Evolutionary conservation across 2,113 vertebrate genomes (phyloP).

Genomic region (Rhadina sibilatrix): DNA sequence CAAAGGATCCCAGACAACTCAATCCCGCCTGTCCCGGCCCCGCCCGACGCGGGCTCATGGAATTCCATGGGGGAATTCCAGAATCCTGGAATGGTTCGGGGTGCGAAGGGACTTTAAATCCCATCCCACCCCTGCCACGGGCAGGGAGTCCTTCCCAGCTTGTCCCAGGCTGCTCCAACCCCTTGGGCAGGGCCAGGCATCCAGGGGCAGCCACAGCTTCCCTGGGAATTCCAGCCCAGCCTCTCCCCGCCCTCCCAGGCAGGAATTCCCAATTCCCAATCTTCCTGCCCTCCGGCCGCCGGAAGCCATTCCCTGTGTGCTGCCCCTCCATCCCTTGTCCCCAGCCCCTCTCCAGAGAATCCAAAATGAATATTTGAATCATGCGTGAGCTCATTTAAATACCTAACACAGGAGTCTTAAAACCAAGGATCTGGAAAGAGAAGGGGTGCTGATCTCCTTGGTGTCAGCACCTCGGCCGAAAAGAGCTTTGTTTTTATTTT

Average conservation of each 20-base stretch:
- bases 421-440: too few relatives aligned
- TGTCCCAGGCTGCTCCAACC: fast-evolving
- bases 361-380: too few relatives aligned
- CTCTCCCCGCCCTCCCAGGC: neutral
- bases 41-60: fast-evolving
- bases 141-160: neutral
- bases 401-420: too few relatives aligned
- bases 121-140: too few relatives aligned
- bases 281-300: neutral
- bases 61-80: too few relatives aligned
- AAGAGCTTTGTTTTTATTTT: too few relatives aligned
- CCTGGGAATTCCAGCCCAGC: neutral
- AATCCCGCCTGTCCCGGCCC: neutral
- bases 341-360: too few relatives aligned
- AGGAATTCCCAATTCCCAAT: neutral
- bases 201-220: neutral
- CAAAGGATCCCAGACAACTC: neutral
- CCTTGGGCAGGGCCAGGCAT: neutral
- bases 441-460: too few relatives aligned
- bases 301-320: too few relatives aligned
- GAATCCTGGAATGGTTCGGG: neutral
- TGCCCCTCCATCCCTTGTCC: neutral
- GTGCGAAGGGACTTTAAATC: neutral
- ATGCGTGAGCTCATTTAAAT: too few relatives aligned
- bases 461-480: too few relatives aligned